Evolutionary conservation across 2,888 invertebrate species (phyloP).

Genomic region (Diarsia dahlii): DNA sequence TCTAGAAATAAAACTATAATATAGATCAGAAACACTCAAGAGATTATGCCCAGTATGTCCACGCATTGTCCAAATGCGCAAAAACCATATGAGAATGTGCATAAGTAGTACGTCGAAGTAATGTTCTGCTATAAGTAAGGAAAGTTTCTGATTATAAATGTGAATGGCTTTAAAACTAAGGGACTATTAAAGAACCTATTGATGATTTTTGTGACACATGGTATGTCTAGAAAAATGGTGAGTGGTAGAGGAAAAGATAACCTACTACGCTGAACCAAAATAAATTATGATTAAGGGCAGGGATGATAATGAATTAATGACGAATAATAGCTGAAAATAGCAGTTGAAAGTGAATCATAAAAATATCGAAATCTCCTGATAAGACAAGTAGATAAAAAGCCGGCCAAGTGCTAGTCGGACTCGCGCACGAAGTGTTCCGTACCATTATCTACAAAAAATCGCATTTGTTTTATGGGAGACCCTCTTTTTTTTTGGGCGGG

Average conservation of each 20-base stretch:
- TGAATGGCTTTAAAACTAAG: neutral
- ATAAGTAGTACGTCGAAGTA: neutral
- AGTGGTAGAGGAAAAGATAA: neutral
- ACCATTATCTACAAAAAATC: no score
- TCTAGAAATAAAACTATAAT: neutral
- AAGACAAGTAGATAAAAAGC: slow-evolving; percentile 6
- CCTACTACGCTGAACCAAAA: neutral
- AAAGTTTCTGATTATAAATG: neutral
- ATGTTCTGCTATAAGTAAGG: neutral
- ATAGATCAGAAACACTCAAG: slow-evolving; percentile 2
- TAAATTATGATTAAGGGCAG: neutral
- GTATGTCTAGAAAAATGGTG: neutral
- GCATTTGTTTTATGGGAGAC: no score
- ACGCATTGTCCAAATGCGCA: neutral
- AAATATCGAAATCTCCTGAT: slow-evolving; percentile 1
- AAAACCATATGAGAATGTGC: neutral
- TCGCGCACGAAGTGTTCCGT: no score
- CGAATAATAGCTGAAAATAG: slow-evolving; percentile 15
- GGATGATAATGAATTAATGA: neutral
- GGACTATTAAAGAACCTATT: neutral
- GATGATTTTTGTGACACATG: neutral
- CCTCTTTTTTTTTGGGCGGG: no score
- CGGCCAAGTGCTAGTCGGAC: no score
- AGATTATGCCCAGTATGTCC: neutral
- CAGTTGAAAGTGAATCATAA: slow-evolving; percentile 4